Evolutionary conservation across 2,113 vertebrate species (phyloP).

Genomic region (Dromiciops gliroides): DNA sequence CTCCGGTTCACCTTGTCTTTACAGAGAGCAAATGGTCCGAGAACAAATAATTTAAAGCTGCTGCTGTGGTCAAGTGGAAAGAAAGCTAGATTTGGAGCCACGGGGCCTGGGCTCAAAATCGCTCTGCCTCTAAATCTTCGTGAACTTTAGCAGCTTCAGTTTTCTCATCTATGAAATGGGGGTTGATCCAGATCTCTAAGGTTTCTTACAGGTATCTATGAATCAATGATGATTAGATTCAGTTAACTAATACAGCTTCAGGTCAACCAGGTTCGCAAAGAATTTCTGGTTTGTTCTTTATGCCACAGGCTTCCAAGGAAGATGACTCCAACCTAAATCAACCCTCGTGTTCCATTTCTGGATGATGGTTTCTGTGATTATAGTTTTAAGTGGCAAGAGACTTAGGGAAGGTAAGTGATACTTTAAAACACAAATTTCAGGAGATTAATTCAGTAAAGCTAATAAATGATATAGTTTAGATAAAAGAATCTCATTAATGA

Average conservation of each 20-base stretch:
- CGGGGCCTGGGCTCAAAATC: background rate
- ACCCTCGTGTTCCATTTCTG: background rate
- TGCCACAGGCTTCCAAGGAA: background rate
- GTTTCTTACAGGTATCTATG: background rate
- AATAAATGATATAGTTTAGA: background rate
- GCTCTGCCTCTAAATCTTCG: background rate
- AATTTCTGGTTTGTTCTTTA: conserved; percentile 41
- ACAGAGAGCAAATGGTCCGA: conserved; percentile 33
- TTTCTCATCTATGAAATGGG: background rate
- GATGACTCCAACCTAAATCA: background rate
- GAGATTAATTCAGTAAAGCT: background rate
- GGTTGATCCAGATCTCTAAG: background rate
- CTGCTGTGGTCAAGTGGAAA: background rate
- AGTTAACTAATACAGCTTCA: conserved; percentile 55
- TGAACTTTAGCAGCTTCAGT: background rate
- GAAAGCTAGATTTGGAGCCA: background rate
- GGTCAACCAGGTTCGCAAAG: conserved; percentile 20
- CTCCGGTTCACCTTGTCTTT: conserved; percentile 23
- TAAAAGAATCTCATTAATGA: background rate
- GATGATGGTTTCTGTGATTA: background rate
- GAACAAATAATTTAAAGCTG: background rate
- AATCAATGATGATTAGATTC: conserved; percentile 20
- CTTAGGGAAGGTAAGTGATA: background rate
- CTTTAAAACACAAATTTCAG: background rate
- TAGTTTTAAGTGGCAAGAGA: background rate